phyloP scores from a whole-genome alignment of 2,888 invertebrate species.

The Chymomyza amoena region DNA sequence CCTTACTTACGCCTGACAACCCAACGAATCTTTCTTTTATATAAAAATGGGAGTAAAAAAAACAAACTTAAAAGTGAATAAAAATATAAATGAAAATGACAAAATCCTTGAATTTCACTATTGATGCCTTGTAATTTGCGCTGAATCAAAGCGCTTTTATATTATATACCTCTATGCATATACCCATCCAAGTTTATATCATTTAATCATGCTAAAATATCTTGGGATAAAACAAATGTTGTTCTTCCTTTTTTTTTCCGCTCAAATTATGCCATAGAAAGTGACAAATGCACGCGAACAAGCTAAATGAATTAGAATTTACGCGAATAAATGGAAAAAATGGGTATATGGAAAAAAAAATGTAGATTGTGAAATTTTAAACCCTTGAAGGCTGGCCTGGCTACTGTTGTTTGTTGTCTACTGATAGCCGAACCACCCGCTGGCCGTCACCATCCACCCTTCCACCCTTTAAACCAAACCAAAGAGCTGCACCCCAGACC shows the following conservation, averaged over 20 bases:
- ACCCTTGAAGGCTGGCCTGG: slow-evolving; percentile 57
- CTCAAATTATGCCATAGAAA: slow-evolving; percentile 33
- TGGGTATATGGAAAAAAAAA: slow-evolving; percentile 23
- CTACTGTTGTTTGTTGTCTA: slow-evolving; percentile 3
- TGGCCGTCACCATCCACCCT: background rate
- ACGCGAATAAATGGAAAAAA: background rate
- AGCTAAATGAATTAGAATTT: slow-evolving; percentile 60
- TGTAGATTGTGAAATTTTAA: slow-evolving; percentile 73
- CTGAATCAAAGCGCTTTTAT: background rate
- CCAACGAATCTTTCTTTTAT: background rate
- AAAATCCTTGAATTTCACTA: slow-evolving; percentile 53
- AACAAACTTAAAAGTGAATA: background rate
- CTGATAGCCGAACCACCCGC: background rate
- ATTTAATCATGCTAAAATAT: slow-evolving; percentile 44
- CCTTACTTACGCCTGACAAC: background rate
- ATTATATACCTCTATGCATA: background rate
- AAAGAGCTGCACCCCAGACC: background rate
- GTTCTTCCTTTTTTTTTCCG: background rate
- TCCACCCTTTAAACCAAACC: background rate
- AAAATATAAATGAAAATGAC: background rate
- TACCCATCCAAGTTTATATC: too few species aligned
- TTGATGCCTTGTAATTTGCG: slow-evolving; percentile 61
- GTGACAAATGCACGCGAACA: slow-evolving; percentile 64
- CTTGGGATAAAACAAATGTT: slow-evolving; percentile 4
- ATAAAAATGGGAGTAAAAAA: background rate